Evolutionary conservation across 2,888 invertebrate species (phyloP).

Genomic region (Agonum fuliginosum): DNA sequence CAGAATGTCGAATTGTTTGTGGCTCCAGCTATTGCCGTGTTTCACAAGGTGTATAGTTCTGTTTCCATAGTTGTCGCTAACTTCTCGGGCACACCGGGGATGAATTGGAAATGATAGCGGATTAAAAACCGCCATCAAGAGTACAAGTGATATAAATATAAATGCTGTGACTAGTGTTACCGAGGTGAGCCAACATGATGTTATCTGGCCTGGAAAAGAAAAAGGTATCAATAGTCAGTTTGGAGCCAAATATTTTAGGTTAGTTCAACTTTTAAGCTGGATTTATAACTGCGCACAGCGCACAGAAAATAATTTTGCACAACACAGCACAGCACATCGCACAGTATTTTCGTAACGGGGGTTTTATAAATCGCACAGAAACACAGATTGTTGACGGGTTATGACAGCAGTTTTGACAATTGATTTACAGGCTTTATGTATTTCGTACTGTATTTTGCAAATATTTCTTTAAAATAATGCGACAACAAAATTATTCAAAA

Average conservation of each 20-base stretch:
- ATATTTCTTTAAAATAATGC: no score
- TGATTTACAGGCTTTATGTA: no score
- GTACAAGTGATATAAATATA: slow-evolving; percentile 61
- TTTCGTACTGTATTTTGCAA: no score
- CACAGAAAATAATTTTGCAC: no score
- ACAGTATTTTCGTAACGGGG: no score
- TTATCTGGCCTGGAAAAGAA: slow-evolving; percentile 64
- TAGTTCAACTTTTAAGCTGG: no score
- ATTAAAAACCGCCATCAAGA: slow-evolving; percentile 62
- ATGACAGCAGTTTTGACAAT: no score
- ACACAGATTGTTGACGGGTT: no score
- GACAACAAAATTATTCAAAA: no score
- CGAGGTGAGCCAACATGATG: slow-evolving; percentile 64
- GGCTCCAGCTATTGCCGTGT: slow-evolving; percentile 65
- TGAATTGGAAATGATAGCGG: slow-evolving; percentile 58
- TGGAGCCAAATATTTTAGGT: background rate
- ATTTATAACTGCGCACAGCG: no score
- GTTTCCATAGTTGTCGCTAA: slow-evolving; percentile 64
- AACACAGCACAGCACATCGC: no score
- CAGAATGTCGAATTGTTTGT: slow-evolving; percentile 67
- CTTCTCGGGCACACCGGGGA: slow-evolving; percentile 61
- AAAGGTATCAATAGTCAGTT: background rate
- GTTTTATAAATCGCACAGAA: no score
- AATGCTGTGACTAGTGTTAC: slow-evolving; percentile 61
- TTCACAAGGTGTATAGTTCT: slow-evolving; percentile 69